Evolutionary conservation across 2,113 vertebrate genomes (phyloP).

Genomic region (Cygnus buccinator): DNA sequence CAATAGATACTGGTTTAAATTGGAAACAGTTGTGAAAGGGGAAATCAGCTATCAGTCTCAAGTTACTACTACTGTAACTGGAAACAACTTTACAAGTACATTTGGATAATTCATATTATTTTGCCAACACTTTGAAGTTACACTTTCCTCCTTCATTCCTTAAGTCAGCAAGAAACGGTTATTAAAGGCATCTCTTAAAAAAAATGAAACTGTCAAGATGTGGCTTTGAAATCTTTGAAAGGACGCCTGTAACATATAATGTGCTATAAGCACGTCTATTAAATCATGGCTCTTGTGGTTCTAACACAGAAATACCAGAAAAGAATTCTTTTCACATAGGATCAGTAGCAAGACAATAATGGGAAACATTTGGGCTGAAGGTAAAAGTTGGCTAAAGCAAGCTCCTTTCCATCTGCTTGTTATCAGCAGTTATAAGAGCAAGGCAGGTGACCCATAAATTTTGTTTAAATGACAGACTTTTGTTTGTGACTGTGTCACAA

Average conservation of each 20-base stretch:
- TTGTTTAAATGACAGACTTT: constrained; percentile 3
- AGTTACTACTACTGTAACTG: constrained; percentile 60
- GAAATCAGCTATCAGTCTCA: constrained; percentile 26
- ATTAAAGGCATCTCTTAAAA: constrained; percentile 56
- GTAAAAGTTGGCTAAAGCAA: constrained; percentile 50
- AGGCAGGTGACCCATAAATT: constrained; percentile 62
- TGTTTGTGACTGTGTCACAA: neutral
- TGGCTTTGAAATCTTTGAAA: constrained; percentile 65
- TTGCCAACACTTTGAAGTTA: constrained; percentile 62
- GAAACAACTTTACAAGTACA: constrained; percentile 61
- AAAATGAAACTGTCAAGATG: constrained; percentile 57
- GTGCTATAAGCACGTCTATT: constrained; percentile 21
- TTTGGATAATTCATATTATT: constrained; percentile 50
- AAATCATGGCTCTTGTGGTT: constrained; percentile 52
- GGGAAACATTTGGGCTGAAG: constrained; percentile 65
- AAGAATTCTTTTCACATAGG: constrained; percentile 61
- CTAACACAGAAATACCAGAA: constrained; percentile 18
- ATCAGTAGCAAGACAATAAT: constrained; percentile 71
- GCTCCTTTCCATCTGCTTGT: constrained; percentile 68
- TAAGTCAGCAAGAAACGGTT: constrained; percentile 36
- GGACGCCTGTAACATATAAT: neutral
- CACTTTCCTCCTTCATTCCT: constrained; percentile 32
- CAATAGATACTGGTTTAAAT: constrained; percentile 44
- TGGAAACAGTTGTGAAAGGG: constrained; percentile 48
- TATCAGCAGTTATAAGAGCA: constrained; percentile 45